Evolutionary conservation across 2,113 vertebrate genomes (phyloP).

Genomic region (Plectropomus leopardus): DNA sequence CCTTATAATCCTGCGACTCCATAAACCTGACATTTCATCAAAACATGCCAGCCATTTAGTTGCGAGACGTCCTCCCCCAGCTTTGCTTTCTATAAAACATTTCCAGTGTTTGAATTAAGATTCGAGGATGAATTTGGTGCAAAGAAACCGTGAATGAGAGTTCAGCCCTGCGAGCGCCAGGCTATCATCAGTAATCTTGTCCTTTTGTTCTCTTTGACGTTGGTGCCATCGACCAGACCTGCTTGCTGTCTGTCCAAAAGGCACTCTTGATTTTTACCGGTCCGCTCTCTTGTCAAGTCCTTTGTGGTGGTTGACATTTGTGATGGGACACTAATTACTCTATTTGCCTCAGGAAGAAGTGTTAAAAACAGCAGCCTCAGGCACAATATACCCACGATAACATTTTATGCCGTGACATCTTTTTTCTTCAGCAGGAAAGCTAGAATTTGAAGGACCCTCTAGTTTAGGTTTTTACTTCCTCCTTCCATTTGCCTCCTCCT

Average conservation of each 20-base stretch:
- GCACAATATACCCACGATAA: conserved; percentile 7
- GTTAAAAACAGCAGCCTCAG: conserved; percentile 46
- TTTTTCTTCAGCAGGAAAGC: not conserved
- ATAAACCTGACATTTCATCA: conserved; percentile 60
- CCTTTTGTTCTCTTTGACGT: conserved; percentile 59
- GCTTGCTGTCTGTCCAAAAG: conserved; percentile 29
- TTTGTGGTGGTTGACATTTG: conserved; percentile 63
- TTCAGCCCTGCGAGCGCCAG: conserved; percentile 20
- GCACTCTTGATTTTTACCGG: conserved; percentile 36
- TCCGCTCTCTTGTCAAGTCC: conserved; percentile 29
- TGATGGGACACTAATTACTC: conserved; percentile 49
- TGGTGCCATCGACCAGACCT: conserved; percentile 55
- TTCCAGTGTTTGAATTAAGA: conserved; percentile 56
- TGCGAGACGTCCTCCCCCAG: conserved; percentile 33
- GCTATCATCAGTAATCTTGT: conserved; percentile 49
- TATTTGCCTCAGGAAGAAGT: conserved; percentile 26
- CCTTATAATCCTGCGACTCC: conserved; percentile 33
- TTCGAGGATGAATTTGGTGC: conserved; percentile 52
- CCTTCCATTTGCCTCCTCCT: too few species aligned
- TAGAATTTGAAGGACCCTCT: not conserved
- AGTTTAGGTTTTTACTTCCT: not conserved
- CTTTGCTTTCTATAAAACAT: conserved; percentile 37
- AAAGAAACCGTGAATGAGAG: conserved; percentile 47
- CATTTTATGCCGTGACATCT: not conserved
- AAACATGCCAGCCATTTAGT: conserved; percentile 54